Percentiles rank a stretch among this genome's conserved stretches.
phyloP scores from a whole-genome alignment of 2,113 vertebrate genomes.

The Ophiodon elongatus region DNA sequence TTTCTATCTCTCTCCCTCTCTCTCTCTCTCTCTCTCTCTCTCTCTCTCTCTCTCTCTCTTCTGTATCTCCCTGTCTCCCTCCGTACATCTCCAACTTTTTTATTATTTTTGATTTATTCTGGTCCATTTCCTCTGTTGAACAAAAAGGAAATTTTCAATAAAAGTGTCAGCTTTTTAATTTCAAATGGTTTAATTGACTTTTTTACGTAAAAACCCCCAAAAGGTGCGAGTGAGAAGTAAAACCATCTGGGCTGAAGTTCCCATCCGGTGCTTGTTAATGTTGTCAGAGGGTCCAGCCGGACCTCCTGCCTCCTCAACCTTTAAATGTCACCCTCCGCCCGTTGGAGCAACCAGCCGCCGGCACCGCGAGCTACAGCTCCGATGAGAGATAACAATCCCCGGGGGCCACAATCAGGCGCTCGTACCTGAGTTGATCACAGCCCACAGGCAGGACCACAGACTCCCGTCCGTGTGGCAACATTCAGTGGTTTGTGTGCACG shows the following conservation, averaged over 20 bases:
- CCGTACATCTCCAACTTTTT: neutral
- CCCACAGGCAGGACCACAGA: conserved; percentile 8
- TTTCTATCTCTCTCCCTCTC: neutral
- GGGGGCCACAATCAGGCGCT: conserved; percentile 17
- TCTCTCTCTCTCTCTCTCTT: no score
- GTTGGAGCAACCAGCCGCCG: no score
- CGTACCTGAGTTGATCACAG: conserved; percentile 38
- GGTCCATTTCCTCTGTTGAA: neutral
- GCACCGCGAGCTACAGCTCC: no score
- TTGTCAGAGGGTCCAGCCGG: conserved; percentile 18
- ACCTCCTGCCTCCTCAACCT: conserved; percentile 64
- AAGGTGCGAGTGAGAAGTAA: no score
- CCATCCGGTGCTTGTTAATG: conserved; percentile 33
- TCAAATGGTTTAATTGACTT: neutral
- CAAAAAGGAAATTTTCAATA: neutral
- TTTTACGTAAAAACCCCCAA: conserved; percentile 10
- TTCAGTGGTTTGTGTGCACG: neutral
- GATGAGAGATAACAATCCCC: conserved; percentile 26
- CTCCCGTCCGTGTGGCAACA: no score
- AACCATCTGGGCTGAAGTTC: no score
- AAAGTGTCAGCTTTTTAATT: neutral
- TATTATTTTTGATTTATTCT: no score
- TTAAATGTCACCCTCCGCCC: conserved; percentile 67
- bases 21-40: no score
- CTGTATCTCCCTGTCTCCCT: neutral